Evolutionary conservation across 2,797 vertebrate species (phyloP), one percentile per base, ranked within the genome.

Genomic region (Typhlichthys eigenmanni): DNA sequence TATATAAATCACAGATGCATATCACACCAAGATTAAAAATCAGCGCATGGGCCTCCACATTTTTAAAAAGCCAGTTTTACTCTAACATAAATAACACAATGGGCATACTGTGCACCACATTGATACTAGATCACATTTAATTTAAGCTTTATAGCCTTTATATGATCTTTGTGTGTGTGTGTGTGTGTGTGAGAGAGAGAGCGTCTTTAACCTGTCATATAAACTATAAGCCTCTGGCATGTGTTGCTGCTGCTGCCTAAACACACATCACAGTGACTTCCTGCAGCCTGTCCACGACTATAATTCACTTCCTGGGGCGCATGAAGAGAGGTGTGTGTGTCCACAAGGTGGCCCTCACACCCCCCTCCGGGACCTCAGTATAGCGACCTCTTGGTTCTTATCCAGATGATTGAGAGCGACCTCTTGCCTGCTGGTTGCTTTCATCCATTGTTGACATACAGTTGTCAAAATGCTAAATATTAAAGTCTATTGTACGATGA

Each of bases 301-400:
- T 90, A 85, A 89, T 90, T 90, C 90, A 75, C 82, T 85, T 86
- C 84, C 83, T 68, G 80, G 78, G 85, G 82, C 78, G 66, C 69
- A 82, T 86, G 86, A 82, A 87, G 84, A 79, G 76, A 68, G 75
- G 76, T 75, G 79, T 81, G 85, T 29, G 24, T 4, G 24, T 29
- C 24, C 24, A 62, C 69, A 81, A 75, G 74, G 72, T 80, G 81
- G 76, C 68, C 58, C 70, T 71, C 79, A 86, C 74, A 78, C 72
- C 63, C 24, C 57, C 47, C 49, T 66, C 62, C 16, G 58, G 67
- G 69, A 78, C 2, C 24, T 79, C 74, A 82, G 72, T 73, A 81
- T 68, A 64, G 62, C 71, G 76, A 14, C 38, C 38, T 9, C 5
- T 7, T 43, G 38, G 24, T 29, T 29, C 24, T 29, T 29, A 29